Conservation (phyloP, 2,888 invertebrate species). For the Tenthredo distinguenda region DNA sequence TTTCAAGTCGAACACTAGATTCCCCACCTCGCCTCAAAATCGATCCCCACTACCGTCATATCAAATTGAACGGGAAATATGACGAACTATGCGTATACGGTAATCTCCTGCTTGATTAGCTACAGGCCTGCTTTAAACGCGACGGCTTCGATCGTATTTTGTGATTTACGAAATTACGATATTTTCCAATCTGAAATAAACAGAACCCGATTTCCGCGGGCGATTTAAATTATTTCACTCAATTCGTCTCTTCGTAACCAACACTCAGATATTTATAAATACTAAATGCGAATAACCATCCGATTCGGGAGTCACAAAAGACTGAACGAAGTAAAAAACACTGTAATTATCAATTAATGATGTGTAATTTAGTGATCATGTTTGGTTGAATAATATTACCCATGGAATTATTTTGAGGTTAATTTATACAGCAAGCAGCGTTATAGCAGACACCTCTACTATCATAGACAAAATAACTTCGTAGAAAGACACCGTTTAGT, state of each 20-base stretch:
- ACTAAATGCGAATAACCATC: no score
- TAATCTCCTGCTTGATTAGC: background rate
- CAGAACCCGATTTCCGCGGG: background rate
- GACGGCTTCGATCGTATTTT: background rate
- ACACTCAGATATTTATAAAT: background rate
- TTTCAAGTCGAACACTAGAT: constrained; percentile 69
- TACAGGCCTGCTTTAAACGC: background rate
- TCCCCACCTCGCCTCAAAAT: constrained; percentile 63
- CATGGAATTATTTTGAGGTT: background rate
- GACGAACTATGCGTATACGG: background rate
- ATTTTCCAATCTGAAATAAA: background rate
- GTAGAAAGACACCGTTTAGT: background rate
- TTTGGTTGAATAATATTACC: background rate
- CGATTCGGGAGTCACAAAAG: background rate
- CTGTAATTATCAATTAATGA: background rate
- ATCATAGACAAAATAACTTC: background rate
- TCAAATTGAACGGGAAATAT: constrained; percentile 1
- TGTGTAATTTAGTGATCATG: background rate
- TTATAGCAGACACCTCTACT: background rate
- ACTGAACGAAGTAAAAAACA: background rate
- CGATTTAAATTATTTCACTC: background rate
- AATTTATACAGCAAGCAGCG: background rate
- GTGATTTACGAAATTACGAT: background rate
- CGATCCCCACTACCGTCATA: constrained; percentile 55
- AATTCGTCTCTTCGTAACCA: background rate